Base-by-base conservation (phyloP, 2,888 invertebrate species). In the Apeira syringaria region DNA sequence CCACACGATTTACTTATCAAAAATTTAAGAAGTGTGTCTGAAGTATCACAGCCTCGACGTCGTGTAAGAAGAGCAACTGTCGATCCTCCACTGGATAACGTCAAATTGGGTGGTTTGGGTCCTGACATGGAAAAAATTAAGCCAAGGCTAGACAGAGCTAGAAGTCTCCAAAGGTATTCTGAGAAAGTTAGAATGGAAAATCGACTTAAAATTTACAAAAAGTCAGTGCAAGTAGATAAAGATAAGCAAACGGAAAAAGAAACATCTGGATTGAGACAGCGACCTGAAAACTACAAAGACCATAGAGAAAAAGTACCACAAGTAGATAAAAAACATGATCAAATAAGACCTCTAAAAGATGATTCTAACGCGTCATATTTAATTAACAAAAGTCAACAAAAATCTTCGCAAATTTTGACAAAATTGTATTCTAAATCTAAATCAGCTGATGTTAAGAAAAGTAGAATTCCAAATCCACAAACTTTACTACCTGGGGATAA, bases 141-240 rank as follows among this genome's bases (percentile, higher is more conserved):
- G 53, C 89, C 89, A 9, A 74, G 86, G 43, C 52, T 88, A 25
- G 87, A 88, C 56, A 74, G 89, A 69, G 88, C 89, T 30, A 71
- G 83, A 52, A 87, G 89, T 37, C 70, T 89, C 13, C 89, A 89
- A 61, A 76, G 89, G 52, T 89, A 89, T 61, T 89, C 89, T 1
- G 89, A 89, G 61, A 86, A 79, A 50, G 83, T 89, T 0, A 72
- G 89, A 54, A 86, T 85, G 81, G 86, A 84, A 61, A 89, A 89
- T 50, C 69, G 86, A 10, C 59, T 87, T 1, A 80, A 64, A 61
- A 86, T 89, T 49, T 89, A 89, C 43, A 88, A 84, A 54, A 81
- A 74, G 34, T 66, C 74, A 0, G 50, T 74, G 13, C 70, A 83
- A 63, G 61, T 56, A 22, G 79, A 82, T 12, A 66, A 58, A 1